phyloP scores from a whole-genome alignment of 2,113 vertebrate species.

The Takifugu flavidus region DNA sequence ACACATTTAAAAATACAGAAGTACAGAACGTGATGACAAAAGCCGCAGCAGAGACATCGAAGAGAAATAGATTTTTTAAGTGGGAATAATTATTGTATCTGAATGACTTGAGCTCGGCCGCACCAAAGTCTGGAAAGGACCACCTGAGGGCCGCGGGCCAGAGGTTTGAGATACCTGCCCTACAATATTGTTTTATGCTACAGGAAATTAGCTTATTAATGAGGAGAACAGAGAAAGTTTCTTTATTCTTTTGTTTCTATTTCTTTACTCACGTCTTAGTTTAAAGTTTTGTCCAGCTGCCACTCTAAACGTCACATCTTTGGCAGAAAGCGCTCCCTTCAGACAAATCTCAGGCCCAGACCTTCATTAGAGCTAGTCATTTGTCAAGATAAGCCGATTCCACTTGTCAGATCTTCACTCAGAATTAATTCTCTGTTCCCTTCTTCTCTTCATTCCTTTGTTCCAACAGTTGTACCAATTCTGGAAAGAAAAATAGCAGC shows the following conservation, averaged over 20 bases:
- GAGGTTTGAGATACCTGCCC: too few species aligned
- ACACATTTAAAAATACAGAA: too few species aligned
- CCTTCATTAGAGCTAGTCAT: constrained; percentile 59
- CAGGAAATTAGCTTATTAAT: constrained; percentile 8
- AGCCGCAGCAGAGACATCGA: too few species aligned
- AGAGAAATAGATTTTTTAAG: too few species aligned
- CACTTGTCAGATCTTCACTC: constrained; percentile 56
- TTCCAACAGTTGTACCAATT: constrained; percentile 45
- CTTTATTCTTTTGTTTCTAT: neutral
- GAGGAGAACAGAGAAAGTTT: neutral
- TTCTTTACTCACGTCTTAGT: constrained; percentile 25
- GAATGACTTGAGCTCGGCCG: too few species aligned
- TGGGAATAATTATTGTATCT: too few species aligned
- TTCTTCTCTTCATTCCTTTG: constrained; percentile 47
- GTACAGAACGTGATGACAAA: too few species aligned
- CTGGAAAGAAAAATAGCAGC: constrained; percentile 18
- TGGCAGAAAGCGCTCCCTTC: constrained; percentile 4
- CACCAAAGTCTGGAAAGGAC: too few species aligned
- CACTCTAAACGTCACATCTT: neutral
- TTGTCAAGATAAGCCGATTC: constrained; percentile 63
- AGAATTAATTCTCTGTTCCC: constrained; percentile 53
- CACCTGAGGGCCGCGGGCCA: too few species aligned
- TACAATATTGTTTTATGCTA: constrained; percentile 4
- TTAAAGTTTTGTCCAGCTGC: constrained; percentile 30
- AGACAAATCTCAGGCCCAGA: constrained; percentile 26